A percentile compares a stretch with the other conserved stretches of the same genome.
Conservation (phyloP, 2,113 vertebrate species). For the Heptranchias perlo region DNA sequence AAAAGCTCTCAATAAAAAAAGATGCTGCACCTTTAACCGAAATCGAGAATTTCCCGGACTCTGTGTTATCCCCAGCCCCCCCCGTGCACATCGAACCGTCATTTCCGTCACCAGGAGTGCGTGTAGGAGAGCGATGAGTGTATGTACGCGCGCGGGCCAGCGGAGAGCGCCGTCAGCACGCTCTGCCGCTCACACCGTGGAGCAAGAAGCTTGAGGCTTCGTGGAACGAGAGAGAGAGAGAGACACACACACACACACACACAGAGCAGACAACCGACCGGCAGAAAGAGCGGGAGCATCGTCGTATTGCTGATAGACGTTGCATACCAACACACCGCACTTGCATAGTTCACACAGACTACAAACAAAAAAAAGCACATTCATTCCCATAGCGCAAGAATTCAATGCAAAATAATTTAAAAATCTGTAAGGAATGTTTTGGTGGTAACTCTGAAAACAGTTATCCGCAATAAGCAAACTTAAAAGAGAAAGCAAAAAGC, state of each 20-base stretch:
- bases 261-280: neutral
- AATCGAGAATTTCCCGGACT: neutral
- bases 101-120: neutral
- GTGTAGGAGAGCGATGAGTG: neutral
- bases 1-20: too few relatives aligned
- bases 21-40: neutral
- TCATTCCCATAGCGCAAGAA: neutral
- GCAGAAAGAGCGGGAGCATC: neutral
- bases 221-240: neutral
- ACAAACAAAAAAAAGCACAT: neutral
- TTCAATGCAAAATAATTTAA: neutral
- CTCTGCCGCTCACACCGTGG: neutral
- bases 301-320: neutral
- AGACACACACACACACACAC: neutral
- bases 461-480: constrained; percentile 19
- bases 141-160: neutral
- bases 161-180: constrained; percentile 29
- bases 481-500: too few relatives aligned
- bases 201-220: neutral
- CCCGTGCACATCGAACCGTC: neutral
- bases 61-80: neutral
- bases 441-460: neutral
- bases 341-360: neutral
- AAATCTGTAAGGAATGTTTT: neutral
- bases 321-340: constrained; percentile 1